These are phyloP conservation scores for Anastatus disparis DNA, from an alignment of 1,140 invertebrate genomes.

Conservation along the genomic window DNA sequence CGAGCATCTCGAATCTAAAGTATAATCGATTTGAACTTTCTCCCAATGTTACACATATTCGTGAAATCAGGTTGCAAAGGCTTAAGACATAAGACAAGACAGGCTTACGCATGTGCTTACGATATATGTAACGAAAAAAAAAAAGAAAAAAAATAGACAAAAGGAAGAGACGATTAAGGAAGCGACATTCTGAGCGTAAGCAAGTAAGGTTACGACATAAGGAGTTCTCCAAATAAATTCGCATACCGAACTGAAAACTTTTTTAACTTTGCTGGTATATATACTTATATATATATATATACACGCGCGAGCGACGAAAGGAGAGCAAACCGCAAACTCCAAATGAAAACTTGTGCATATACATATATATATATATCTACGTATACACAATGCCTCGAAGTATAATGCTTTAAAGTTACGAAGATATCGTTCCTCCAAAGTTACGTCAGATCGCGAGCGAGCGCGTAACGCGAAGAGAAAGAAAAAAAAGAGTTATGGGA, in stretches of 20 bases:
- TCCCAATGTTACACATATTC: slow-evolving; percentile 18
- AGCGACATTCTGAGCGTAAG: background rate
- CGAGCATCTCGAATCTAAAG: background rate
- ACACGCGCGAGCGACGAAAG: background rate
- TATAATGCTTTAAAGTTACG: background rate
- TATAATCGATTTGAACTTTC: slow-evolving; percentile 32
- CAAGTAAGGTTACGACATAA: background rate
- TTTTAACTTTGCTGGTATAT: too few species aligned
- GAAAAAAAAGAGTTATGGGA: too few species aligned
- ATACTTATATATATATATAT: background rate
- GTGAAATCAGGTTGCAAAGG: slow-evolving; percentile 15
- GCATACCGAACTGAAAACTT: too few species aligned
- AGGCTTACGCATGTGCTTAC: too few species aligned
- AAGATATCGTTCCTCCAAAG: too few species aligned
- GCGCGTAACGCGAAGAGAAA: background rate
- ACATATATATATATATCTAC: background rate
- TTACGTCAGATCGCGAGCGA: background rate
- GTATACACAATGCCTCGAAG: background rate
- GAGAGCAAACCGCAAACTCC: background rate
- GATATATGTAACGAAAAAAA: background rate
- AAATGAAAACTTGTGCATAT: too few species aligned
- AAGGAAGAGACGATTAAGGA: background rate
- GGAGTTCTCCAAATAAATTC: too few species aligned
- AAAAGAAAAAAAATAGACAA: background rate
- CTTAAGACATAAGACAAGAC: too few species aligned